phyloP scores from a whole-genome alignment of 2,888 invertebrate genomes.

The Heliconius erato region DNA sequence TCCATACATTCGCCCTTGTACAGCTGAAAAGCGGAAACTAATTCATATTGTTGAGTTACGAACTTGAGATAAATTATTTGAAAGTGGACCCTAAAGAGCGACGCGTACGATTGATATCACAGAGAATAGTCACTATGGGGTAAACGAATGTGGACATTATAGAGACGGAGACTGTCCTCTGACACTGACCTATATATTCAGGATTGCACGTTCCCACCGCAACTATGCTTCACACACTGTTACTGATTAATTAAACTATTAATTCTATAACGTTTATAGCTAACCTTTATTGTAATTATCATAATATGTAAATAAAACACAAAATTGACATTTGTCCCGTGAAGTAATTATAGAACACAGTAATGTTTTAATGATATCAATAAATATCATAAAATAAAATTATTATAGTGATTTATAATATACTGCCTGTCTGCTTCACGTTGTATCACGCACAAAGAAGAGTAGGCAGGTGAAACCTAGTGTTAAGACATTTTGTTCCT shows the following conservation, averaged over 20 bases:
- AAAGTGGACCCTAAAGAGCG: slow-evolving; percentile 66
- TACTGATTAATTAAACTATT: slow-evolving; percentile 15
- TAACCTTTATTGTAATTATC: neutral
- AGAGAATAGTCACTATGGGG: slow-evolving; percentile 50
- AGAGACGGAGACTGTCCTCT: slow-evolving; percentile 70
- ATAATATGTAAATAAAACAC: neutral
- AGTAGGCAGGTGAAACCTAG: no score
- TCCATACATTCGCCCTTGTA: slow-evolving; percentile 53
- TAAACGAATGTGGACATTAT: slow-evolving; percentile 57
- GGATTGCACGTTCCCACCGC: slow-evolving; percentile 47
- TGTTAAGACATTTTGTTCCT: no score
- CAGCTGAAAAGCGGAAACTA: slow-evolving; percentile 55
- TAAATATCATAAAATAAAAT: neutral
- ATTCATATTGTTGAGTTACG: slow-evolving; percentile 56
- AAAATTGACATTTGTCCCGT: neutral
- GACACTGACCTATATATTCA: slow-evolving; percentile 81
- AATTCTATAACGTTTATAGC: slow-evolving; percentile 9
- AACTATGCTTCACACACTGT: slow-evolving; percentile 40
- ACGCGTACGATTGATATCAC: slow-evolving; percentile 69
- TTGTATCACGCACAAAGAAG: no score
- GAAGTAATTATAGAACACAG: neutral
- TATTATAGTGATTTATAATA: neutral
- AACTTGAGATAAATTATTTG: slow-evolving; percentile 48
- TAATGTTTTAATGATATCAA: neutral
- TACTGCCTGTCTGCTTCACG: no score